Conservation (phyloP, 2,797 vertebrate genomes). For the Gorsachius magnificus region DNA sequence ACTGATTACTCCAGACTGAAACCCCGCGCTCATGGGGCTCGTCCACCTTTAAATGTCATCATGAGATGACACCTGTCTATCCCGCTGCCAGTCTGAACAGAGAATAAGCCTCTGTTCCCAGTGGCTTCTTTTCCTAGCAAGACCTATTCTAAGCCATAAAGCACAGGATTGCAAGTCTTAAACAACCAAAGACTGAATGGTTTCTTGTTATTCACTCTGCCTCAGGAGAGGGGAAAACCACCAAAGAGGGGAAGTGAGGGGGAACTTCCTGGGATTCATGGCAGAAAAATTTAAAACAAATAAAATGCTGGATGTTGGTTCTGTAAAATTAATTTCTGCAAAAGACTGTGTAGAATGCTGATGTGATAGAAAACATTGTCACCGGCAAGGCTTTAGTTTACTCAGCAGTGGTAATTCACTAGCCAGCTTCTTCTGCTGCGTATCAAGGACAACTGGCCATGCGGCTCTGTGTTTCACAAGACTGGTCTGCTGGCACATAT, state of each 20-base stretch:
- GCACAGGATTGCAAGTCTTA: not conserved
- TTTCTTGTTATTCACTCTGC: not conserved
- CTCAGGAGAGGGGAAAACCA: not conserved
- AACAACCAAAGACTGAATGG: not conserved
- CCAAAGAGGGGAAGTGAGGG: not conserved
- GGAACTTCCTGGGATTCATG: not conserved
- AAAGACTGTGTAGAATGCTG: not conserved
- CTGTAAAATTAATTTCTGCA: not conserved
- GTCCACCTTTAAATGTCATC: slow-evolving; percentile 62
- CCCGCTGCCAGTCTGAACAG: not conserved
- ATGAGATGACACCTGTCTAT: slow-evolving; percentile 56
- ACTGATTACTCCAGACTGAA: slow-evolving; percentile 41
- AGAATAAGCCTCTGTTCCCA: not conserved
- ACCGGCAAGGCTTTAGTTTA: not conserved
- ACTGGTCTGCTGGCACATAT: not conserved
- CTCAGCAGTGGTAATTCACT: not conserved
- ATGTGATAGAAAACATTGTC: not conserved
- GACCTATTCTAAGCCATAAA: slow-evolving; percentile 35
- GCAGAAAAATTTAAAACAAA: not conserved
- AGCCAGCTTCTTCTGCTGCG: not conserved
- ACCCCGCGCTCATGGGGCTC: not conserved
- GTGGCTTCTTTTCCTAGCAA: slow-evolving; percentile 25
- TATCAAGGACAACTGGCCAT: not conserved
- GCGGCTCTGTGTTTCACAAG: not conserved
- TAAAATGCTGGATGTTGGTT: not conserved